A percentile compares a stretch with the other conserved stretches of the same genome.
Evolutionary conservation across 2,113 vertebrate species (phyloP).

Genomic region (Ptychochromis oligacanthus): DNA sequence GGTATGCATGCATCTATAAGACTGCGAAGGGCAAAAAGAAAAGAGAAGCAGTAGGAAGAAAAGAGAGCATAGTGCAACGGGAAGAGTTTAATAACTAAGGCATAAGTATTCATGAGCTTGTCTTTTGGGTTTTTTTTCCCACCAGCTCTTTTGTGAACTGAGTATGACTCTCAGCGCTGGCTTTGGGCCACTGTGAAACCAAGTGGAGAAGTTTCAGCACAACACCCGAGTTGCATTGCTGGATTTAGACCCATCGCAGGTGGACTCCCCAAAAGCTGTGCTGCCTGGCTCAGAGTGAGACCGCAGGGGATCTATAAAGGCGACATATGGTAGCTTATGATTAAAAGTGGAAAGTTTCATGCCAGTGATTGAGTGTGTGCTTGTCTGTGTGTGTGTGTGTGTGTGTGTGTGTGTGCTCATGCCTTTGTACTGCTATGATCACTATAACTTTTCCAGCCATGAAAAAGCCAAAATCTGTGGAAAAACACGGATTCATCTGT

Average conservation of each 20-base stretch:
- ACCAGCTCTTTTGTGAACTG: conserved; percentile 29
- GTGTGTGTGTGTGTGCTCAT: background rate
- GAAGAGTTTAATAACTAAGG: conserved; percentile 69
- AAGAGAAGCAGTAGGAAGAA: conserved; percentile 3
- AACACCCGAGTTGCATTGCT: conserved; percentile 28
- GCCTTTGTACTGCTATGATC: conserved; percentile 10
- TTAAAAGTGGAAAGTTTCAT: conserved; percentile 66
- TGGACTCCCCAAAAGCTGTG: conserved; percentile 50
- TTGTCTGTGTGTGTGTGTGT: background rate
- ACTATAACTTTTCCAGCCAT: background rate
- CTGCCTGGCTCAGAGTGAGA: conserved; percentile 50
- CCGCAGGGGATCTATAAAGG: conserved; percentile 46
- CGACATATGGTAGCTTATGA: conserved; percentile 70
- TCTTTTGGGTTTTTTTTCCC: background rate
- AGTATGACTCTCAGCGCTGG: conserved; percentile 44
- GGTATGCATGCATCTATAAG: background rate
- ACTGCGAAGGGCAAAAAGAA: background rate
- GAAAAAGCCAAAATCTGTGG: background rate
- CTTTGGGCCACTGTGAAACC: conserved; percentile 42
- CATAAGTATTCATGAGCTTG: conserved; percentile 66
- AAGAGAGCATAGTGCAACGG: conserved; percentile 11
- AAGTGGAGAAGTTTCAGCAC: conserved; percentile 18
- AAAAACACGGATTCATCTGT: background rate
- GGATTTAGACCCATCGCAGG: conserved; percentile 53
- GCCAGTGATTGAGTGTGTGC: background rate